These are phyloP conservation scores for Leucoptera coffeella DNA, from an alignment of 2,888 invertebrate genomes.

Conservation along the genomic window DNA sequence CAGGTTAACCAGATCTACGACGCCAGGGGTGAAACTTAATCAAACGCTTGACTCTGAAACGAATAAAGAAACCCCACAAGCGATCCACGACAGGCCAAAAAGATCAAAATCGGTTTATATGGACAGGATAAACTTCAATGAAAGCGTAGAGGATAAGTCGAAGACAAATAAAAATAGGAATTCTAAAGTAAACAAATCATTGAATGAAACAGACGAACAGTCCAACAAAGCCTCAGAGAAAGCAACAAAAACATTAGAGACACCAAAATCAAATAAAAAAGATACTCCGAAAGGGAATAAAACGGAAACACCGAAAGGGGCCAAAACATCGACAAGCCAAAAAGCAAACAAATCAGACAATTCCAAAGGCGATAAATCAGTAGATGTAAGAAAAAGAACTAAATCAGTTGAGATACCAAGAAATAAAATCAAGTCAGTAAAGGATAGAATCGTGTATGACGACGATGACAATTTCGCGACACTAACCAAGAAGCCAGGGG, in stretches of 20 bases:
- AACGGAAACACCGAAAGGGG: constrained; percentile 2
- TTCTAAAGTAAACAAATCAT: no score
- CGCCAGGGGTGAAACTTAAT: no score
- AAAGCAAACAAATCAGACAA: constrained; percentile 11
- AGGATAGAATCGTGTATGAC: constrained; percentile 16
- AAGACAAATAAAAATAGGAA: no score
- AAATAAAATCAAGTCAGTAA: constrained; percentile 10
- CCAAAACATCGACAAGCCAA: constrained; percentile 8
- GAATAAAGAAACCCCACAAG: no score
- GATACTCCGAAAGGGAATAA: constrained; percentile 9
- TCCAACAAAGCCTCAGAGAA: no score
- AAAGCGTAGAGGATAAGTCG: no score
- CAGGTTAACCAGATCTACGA: no score
- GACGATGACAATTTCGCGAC: constrained; percentile 24
- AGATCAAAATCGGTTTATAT: no score
- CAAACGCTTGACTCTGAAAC: no score
- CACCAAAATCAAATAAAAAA: constrained; percentile 8
- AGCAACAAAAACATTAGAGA: no score
- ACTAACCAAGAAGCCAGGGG: constrained; percentile 15
- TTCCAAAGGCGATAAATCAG: constrained; percentile 6
- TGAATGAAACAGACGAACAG: constrained; percentile 12
- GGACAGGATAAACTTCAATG: no score
- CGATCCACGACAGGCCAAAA: no score
- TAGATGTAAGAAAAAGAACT: constrained; percentile 9
- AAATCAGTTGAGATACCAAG: constrained; percentile 6